phyloP scores from a whole-genome alignment of 2,797 vertebrate species.

The Champsocephalus gunnari region DNA sequence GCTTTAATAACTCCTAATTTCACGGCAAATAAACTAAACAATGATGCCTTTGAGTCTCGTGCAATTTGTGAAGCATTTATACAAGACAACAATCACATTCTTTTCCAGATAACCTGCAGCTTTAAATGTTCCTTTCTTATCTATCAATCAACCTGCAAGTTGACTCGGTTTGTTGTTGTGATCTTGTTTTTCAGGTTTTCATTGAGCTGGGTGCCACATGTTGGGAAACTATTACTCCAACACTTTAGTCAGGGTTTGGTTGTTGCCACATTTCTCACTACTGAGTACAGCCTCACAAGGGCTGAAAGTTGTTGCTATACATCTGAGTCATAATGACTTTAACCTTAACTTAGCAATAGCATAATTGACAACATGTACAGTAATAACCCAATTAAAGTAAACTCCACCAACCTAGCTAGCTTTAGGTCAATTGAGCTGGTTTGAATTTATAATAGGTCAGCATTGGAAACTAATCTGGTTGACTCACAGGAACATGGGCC shows the following conservation, averaged over 20 bases:
- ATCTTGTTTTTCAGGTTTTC: constrained; percentile 48
- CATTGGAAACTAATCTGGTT: background rate
- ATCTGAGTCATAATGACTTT: background rate
- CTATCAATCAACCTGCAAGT: constrained; percentile 61
- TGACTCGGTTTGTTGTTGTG: constrained; percentile 22
- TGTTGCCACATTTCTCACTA: background rate
- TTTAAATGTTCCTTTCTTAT: constrained; percentile 73
- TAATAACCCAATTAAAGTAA: too few species aligned
- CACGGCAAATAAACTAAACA: constrained; percentile 80
- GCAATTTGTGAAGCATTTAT: constrained; percentile 57
- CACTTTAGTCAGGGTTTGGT: background rate
- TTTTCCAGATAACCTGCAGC: constrained; percentile 63
- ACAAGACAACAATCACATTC: constrained; percentile 69
- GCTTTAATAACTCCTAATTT: constrained; percentile 82
- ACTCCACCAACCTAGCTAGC: background rate
- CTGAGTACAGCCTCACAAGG: background rate
- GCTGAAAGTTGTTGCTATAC: background rate
- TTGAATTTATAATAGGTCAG: background rate
- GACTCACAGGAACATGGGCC: background rate
- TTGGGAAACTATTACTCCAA: constrained; percentile 9
- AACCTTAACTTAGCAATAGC: background rate
- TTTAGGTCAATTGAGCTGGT: background rate
- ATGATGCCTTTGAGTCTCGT: constrained; percentile 76
- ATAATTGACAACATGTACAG: background rate
- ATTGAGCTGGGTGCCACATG: background rate